phyloP scores from a whole-genome alignment of 1,140 invertebrate species.

The Eriocheir sinensis region DNA sequence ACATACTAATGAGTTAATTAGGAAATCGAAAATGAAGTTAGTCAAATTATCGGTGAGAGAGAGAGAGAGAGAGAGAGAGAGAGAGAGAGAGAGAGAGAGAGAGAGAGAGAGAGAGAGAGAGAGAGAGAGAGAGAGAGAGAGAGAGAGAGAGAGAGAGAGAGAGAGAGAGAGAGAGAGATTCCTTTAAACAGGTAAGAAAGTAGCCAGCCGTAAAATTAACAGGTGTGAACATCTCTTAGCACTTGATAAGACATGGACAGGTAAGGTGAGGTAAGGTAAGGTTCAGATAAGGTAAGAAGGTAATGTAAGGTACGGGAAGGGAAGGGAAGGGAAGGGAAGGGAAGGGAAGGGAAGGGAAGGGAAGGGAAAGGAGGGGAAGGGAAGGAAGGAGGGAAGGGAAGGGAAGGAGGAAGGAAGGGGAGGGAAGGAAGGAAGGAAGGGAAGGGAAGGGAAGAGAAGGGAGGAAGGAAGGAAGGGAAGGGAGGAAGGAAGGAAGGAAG shows the following conservation, averaged over 20 bases:
- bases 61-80: too few species aligned
- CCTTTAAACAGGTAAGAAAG: neutral
- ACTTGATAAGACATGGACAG: neutral
- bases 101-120: too few species aligned
- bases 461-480: neutral
- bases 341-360: neutral
- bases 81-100: too few species aligned
- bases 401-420: neutral
- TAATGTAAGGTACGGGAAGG: neutral
- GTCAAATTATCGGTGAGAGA: too few species aligned
- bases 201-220: neutral
- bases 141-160: conserved; percentile 22
- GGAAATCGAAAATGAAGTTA: too few species aligned
- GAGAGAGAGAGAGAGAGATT: neutral
- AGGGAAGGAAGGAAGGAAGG: neutral
- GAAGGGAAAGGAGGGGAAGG: neutral
- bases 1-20: too few species aligned
- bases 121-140: neutral
- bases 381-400: neutral
- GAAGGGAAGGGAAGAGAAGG: neutral
- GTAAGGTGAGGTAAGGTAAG: too few species aligned
- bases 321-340: neutral
- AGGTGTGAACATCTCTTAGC: neutral
- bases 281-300: neutral
- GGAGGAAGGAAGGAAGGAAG: neutral